Base-by-base conservation (phyloP, 37 sponge, comb jelly and placozoan genomes). In the Spongilla lacustris region DNA sequence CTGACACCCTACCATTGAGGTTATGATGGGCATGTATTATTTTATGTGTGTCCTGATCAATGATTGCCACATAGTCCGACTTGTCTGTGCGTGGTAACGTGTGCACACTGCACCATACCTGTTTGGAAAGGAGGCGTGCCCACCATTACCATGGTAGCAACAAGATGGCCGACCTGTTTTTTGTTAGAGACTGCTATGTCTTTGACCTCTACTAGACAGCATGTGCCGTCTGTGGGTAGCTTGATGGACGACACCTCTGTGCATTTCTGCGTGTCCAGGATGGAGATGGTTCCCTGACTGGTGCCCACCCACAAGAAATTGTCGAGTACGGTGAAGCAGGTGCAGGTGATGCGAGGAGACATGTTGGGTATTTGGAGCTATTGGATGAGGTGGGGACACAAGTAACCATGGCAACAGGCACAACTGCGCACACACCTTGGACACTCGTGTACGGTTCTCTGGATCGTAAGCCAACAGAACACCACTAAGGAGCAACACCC, bases 41-140 rank as follows among this genome's bases (percentile, higher is more conserved):
- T 33, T 84, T 69, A 12, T 77, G 46, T 9, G 81, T 85, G n/a
- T 48, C 58, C 19, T 91, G 83, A 77, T 94, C 85, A 71, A 82
- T 88, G 70, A 90, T 91, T 48, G 88, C 69, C 8, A 93, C 36
- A 36, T 83, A 89, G 24, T 10, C 74, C 0, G 84, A 81, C 36
- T 90, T 73, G 58, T 74, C 67, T 19, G 72, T 48, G 1, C 77
- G 73, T 70, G 80, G 90, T 10, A 71, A 67, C 36, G 75, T 78
- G 75, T 87, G 50, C 27, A 82, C 83, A 34, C 90, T 86, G 76
- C 93, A 93, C 93, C 93, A 93, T 0, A 93, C 75, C 93, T 93
- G 70, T 28, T 41, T 3, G 22, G 36, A 69, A 9, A 36, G 6
- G 68, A 26, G 4, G 32, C 10, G 27, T 2, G 3, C 26, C 2